These are phyloP conservation scores for Hyalella azteca DNA, from an alignment of 2,888 invertebrate species.

Conservation along the genomic window DNA sequence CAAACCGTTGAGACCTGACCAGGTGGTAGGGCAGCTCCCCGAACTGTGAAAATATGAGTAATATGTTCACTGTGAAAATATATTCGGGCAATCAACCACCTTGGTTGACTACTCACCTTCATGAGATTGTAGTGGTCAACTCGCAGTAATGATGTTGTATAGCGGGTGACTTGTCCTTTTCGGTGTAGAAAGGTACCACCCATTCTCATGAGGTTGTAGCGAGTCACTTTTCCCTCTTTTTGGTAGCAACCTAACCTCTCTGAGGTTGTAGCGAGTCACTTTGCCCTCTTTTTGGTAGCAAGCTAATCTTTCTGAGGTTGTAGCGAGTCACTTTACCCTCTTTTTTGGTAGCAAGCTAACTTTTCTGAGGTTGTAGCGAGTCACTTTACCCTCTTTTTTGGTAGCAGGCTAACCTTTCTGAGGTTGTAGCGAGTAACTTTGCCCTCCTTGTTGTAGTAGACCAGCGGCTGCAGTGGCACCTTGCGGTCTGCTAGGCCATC, in stretches of 20 bases:
- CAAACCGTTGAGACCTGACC: constrained; percentile 86
- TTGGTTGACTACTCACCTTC: too few relatives aligned
- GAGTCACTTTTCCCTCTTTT: too few relatives aligned
- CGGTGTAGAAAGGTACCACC: too few relatives aligned
- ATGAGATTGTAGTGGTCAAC: too few relatives aligned
- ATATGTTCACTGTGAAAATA: too few relatives aligned
- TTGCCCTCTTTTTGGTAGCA: too few relatives aligned
- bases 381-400: constrained; percentile 85
- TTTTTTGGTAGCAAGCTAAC: constrained; percentile 80
- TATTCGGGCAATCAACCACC: too few relatives aligned
- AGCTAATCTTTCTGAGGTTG: constrained; percentile 88
- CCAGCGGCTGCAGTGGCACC: constrained; percentile 91
- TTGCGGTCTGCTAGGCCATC: constrained; percentile 91
- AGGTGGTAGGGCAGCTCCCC: constrained; percentile 95
- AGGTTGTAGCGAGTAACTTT: constrained; percentile 88
- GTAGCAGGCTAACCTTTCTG: constrained; percentile 84
- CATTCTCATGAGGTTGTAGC: too few relatives aligned
- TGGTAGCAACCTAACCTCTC: constrained; percentile 89
- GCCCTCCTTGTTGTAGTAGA: constrained; percentile 89
- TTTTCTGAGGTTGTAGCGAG: constrained; percentile 92
- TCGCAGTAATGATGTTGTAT: too few relatives aligned
- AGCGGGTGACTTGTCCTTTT: too few relatives aligned
- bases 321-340: constrained; percentile 88
- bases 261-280: too few relatives aligned
- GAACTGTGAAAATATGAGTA: constrained; percentile 73